phyloP scores from a whole-genome alignment of 2,113 vertebrate species.

The Bothrops jararaca region DNA sequence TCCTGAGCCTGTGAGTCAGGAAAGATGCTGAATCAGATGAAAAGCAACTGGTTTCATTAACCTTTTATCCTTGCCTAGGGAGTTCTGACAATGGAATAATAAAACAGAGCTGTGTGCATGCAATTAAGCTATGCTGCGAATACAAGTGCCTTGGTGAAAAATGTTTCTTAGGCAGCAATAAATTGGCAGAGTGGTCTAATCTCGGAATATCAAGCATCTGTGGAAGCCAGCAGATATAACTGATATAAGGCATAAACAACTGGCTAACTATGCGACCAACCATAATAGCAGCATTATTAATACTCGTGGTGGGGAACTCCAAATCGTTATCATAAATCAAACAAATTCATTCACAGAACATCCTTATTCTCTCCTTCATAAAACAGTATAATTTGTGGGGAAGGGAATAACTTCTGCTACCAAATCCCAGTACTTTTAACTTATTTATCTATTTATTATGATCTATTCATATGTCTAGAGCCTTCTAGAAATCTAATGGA shows the following conservation, averaged over 20 bases:
- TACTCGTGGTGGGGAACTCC: neutral
- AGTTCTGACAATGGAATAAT: neutral
- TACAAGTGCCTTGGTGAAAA: neutral
- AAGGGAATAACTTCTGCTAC: neutral
- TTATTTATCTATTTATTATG: neutral
- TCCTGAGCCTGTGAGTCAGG: neutral
- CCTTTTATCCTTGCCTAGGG: neutral
- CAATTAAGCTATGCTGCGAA: neutral
- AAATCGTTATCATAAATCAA: slow-evolving; percentile 12
- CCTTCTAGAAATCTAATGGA: neutral
- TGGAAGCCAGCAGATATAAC: neutral
- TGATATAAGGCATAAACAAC: neutral
- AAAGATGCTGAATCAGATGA: neutral
- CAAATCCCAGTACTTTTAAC: neutral
- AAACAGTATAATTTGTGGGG: neutral
- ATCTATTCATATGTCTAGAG: neutral
- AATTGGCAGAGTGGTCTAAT: neutral
- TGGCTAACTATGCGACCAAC: neutral
- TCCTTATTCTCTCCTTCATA: neutral
- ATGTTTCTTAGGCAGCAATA: neutral
- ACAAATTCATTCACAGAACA: slow-evolving; percentile 12
- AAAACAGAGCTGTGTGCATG: neutral
- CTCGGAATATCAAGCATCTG: neutral
- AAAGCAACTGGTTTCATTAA: neutral
- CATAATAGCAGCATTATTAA: neutral